phyloP scores from a whole-genome alignment of 1,140 invertebrate genomes.

The Bombus affinis region DNA sequence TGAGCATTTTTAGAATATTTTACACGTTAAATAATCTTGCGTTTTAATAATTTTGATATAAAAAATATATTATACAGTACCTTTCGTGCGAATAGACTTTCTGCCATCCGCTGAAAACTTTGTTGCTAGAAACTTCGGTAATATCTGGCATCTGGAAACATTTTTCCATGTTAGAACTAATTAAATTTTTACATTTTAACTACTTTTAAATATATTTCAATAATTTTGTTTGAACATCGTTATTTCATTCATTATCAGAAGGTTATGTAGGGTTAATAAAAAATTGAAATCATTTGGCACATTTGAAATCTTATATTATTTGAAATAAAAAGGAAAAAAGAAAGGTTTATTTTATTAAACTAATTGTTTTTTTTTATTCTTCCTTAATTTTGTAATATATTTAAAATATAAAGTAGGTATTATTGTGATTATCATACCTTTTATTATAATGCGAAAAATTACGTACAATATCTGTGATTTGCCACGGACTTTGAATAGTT shows the following conservation, averaged over 20 bases:
- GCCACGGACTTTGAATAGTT: background rate
- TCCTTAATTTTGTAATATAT: background rate
- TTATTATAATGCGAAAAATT: conserved; percentile 10
- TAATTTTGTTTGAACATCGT: background rate
- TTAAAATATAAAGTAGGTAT: background rate
- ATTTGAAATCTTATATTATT: background rate
- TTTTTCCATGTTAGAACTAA: background rate
- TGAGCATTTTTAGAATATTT: background rate
- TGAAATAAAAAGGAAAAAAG: background rate
- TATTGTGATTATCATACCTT: conserved; percentile 19
- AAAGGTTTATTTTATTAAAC: background rate
- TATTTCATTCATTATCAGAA: background rate
- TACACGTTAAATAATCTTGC: too few relatives aligned
- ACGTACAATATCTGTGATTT: background rate
- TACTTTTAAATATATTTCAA: background rate
- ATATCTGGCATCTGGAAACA: conserved; percentile 79
- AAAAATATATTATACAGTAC: conserved; percentile 74
- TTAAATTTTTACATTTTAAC: background rate
- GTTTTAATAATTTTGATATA: background rate
- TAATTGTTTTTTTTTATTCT: background rate
- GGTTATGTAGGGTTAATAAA: conserved; percentile 3
- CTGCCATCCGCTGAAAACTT: conserved; percentile 91
- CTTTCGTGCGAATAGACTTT: conserved; percentile 93
- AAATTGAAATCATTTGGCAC: background rate
- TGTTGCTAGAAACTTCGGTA: conserved; percentile 87